phyloP scores from a whole-genome alignment of 2,888 invertebrate species.

The Holacanthella duospinosa region DNA sequence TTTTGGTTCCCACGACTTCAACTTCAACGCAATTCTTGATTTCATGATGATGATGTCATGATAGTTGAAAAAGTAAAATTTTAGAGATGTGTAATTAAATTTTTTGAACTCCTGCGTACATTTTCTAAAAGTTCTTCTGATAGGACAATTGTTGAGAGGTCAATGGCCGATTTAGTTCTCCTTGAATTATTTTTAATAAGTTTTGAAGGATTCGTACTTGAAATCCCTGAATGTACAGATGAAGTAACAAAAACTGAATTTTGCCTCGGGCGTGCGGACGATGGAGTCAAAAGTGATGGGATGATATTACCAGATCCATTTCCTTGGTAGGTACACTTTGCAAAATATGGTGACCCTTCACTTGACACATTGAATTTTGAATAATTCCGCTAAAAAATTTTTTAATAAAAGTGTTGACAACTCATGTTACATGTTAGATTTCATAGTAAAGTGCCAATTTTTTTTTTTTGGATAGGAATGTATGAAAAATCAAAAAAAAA shows the following conservation, averaged over 20 bases:
- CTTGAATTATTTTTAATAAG: slow-evolving; percentile 53
- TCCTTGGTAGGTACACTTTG: slow-evolving; percentile 37
- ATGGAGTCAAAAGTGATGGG: no score
- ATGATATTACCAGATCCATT: not conserved
- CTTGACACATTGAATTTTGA: slow-evolving; percentile 53
- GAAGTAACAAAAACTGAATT: slow-evolving; percentile 78
- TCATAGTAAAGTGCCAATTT: no score
- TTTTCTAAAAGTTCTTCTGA: slow-evolving; percentile 42
- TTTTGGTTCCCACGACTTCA: no score
- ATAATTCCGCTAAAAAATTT: slow-evolving; percentile 49
- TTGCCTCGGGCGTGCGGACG: slow-evolving; percentile 47
- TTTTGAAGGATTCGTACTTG: slow-evolving; percentile 50
- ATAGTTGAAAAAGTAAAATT: no score
- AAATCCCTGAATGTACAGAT: slow-evolving; percentile 43
- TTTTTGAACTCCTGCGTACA: slow-evolving; percentile 34
- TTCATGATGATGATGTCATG: no score
- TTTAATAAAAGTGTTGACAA: not conserved
- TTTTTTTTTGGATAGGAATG: no score
- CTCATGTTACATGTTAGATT: not conserved
- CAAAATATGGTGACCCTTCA: slow-evolving; percentile 29
- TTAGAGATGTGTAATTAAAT: slow-evolving; percentile 36
- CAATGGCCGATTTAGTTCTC: slow-evolving; percentile 70
- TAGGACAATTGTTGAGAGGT: slow-evolving; percentile 64
- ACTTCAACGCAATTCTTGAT: no score
- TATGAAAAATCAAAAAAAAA: no score